A percentile compares a stretch with the other conserved stretches of the same genome.
Conservation (phyloP, 2,888 invertebrate species). For the Meiosimyza platycephala region DNA sequence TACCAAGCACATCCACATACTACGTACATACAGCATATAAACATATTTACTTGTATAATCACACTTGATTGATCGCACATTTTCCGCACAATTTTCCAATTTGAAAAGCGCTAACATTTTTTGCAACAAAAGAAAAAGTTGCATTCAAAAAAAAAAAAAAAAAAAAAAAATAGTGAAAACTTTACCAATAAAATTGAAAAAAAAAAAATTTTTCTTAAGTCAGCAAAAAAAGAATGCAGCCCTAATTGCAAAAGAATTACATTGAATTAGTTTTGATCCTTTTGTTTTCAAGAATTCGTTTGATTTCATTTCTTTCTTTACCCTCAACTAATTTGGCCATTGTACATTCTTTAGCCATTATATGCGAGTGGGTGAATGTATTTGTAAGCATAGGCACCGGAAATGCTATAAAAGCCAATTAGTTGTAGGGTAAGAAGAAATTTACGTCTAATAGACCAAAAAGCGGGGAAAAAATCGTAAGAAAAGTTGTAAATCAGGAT, state of each 20-base stretch:
- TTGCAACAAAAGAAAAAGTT: conserved; percentile 16
- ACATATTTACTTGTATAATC: conserved; percentile 31
- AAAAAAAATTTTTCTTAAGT: background rate
- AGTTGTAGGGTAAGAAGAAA: conserved; percentile 21
- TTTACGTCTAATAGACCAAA: background rate
- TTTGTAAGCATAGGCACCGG: conserved; percentile 15
- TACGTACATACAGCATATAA: no score
- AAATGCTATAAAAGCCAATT: conserved; percentile 35
- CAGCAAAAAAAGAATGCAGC: conserved; percentile 41
- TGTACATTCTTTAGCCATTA: conserved; percentile 8
- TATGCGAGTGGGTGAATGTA: background rate
- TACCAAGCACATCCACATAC: no score
- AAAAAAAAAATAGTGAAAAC: background rate
- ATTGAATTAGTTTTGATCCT: conserved; percentile 48
- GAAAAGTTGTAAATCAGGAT: conserved; percentile 34
- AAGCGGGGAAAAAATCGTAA: conserved; percentile 16
- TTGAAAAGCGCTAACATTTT: conserved; percentile 21
- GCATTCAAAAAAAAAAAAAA: background rate
- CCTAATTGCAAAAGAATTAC: conserved; percentile 46
- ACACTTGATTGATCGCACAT: conserved; percentile 37
- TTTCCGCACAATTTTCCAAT: conserved; percentile 37
- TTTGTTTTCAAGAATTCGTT: conserved; percentile 38
- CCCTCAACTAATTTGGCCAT: conserved; percentile 42
- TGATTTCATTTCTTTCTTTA: conserved; percentile 37
- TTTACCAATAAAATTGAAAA: background rate